phyloP scores from a whole-genome alignment of 2,888 invertebrate genomes.

The Gerris lacustris region DNA sequence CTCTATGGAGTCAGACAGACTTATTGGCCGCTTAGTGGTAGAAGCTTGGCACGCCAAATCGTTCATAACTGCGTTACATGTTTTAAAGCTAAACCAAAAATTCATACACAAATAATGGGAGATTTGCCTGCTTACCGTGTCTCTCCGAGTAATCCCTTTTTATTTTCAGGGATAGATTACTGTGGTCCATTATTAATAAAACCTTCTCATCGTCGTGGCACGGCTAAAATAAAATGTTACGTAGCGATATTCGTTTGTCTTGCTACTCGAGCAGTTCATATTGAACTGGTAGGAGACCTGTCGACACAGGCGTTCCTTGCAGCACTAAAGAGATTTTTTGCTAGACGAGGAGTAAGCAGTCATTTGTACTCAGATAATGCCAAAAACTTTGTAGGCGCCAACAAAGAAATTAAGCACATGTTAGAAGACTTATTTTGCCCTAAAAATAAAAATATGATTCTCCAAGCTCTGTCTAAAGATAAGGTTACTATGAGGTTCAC shows the following conservation, averaged over 20 bases:
- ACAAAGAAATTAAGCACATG: constrained; percentile 14
- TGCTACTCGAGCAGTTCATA: constrained; percentile 11
- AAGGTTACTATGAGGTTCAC: constrained; percentile 14
- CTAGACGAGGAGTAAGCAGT: constrained; percentile 10
- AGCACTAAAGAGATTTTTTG: constrained; percentile 7
- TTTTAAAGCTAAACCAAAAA: background rate
- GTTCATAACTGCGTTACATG: constrained; percentile 22
- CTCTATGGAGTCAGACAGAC: constrained; percentile 22
- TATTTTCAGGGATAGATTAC: constrained; percentile 8
- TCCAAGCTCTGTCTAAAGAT: background rate
- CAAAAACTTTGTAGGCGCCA: constrained; percentile 12
- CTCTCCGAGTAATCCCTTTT: background rate
- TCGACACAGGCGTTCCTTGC: constrained; percentile 7
- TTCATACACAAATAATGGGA: constrained; percentile 10
- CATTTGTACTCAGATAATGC: constrained; percentile 13
- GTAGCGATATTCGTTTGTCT: constrained; percentile 12
- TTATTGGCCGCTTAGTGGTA: constrained; percentile 29
- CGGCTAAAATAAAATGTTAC: background rate
- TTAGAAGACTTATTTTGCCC: background rate
- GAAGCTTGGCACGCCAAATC: constrained; percentile 21
- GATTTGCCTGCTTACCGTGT: constrained; percentile 10
- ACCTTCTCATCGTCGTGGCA: background rate
- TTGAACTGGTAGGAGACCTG: constrained; percentile 9
- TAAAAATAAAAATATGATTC: no score
- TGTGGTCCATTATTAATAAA: constrained; percentile 10